Evolutionary conservation across 1,140 invertebrate species (phyloP), one percentile per base, ranked within the genome.

Genomic region (Polyergus mexicanus): DNA sequence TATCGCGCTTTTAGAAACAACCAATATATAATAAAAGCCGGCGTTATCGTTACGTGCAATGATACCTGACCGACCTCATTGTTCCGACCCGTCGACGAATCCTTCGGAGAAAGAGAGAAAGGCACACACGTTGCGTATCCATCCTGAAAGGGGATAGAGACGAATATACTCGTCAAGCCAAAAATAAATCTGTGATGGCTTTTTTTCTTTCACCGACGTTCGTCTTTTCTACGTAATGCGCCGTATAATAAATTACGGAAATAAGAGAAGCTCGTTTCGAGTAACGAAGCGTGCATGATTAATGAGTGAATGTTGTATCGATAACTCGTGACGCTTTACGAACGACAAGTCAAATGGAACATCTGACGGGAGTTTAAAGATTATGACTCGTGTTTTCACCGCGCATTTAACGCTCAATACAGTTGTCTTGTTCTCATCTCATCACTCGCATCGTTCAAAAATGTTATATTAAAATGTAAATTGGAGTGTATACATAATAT

Each of bases 221-320:
- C 68, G 28, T 60, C 68, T 44, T 58, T 71, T 58, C 47, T 51
- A 80, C 77, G 63, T 78, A 68, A 69, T 69, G 16, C 47, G 35
- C 66, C 35, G 41, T 28, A 25, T 60, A 74, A 83, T 83, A 83
- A 83, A 83, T 83, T 83, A 83, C 78, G 28, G 66, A 74, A 83
- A 72, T 83, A 60, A 83, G 68, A 74, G 68, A 60, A 60, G 68
- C 25, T 60, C 35, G 38, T 72, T 74, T 22, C 47, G 38, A 60
- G 38, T 71, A 74, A 83, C 68, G 78, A 74, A 69, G 68, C 68
- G 68, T 47, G 22, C 66, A 41, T 81, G 78, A 83, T 83, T 83
- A 74, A 83, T 83, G 78, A 60, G 54, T 74, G 68, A 38, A 83
- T 60, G 78, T 83, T 83, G 78, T 83, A 74, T 83, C 78, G 68